These are phyloP conservation scores for Sebastes iracundus DNA, from an alignment of 2,797 vertebrate genomes.

Conservation along the genomic window DNA sequence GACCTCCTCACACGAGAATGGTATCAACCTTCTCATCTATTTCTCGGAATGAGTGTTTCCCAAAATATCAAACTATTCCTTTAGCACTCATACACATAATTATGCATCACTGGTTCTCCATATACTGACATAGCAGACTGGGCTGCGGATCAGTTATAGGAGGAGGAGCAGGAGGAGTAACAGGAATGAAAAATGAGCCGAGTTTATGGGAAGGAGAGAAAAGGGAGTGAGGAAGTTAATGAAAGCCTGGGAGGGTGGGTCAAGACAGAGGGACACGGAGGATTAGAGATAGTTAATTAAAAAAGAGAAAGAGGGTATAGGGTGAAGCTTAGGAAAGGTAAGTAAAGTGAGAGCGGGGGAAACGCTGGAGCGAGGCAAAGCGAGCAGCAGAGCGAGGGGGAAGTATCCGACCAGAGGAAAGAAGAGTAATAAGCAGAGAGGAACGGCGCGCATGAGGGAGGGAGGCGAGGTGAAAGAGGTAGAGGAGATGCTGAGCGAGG, in stretches of 20 bases:
- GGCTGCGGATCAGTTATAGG: not conserved
- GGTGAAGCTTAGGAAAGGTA: conserved; percentile 56
- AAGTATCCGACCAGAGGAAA: conserved; percentile 20
- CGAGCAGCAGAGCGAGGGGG: conserved; percentile 4
- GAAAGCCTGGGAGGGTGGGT: conserved; percentile 50
- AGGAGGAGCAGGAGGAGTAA: conserved; percentile 3
- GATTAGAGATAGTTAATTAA: conserved; percentile 69
- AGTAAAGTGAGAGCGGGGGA: conserved; percentile 16
- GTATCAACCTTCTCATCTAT: not conserved
- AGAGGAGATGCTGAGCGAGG: conserved; percentile 29
- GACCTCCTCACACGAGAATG: not conserved
- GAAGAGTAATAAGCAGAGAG: not conserved
- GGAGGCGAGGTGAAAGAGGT: conserved; percentile 29
- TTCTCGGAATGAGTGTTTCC: not conserved
- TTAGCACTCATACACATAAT: not conserved
- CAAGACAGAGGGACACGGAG: conserved; percentile 37
- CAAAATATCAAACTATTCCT: not conserved
- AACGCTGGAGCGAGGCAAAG: not conserved
- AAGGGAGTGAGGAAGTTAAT: conserved; percentile 42
- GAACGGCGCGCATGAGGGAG: conserved; percentile 17
- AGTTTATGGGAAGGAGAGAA: conserved; percentile 18
- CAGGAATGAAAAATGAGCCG: conserved; percentile 35
- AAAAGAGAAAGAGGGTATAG: conserved; percentile 27
- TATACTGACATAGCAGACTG: not conserved
- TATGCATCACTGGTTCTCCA: not conserved